Evolutionary conservation across 2,888 invertebrate genomes (phyloP), one percentile per base, ranked within the genome.

Genomic region (Tenthredo mesomela): DNA sequence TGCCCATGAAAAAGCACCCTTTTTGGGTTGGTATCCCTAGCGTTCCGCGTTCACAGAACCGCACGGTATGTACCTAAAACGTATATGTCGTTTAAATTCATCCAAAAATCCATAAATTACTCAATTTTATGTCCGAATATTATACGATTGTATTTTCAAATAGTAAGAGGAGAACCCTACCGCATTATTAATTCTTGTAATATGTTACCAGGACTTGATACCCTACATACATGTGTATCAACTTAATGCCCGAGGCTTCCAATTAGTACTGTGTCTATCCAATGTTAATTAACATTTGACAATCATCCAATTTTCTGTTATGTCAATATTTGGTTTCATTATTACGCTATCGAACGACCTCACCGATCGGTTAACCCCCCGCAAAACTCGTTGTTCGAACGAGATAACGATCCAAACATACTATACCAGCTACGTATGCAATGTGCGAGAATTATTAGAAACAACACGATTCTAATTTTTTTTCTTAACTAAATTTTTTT

Each of bases 321-420:
- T 37, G 40, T 71, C 71, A 71, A 71, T 71, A 40, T 71, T 71
- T 71, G 71, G 21, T 43, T 71, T 71, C 71, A 37, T 71, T 71
- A 37, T 21, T 43, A 29, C 21, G 40, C 43, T 40, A 71, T 71
- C 71, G 40, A 71, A 43, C 18, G n/a, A 21, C 15, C 15, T 6
- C 67, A 1, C 29, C 67, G 67, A 67, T 33, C n/a, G n/a, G n/a
- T n/a, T n/a, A 33, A 6, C 67, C 67, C 67, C 25, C 25, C 43
- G 12, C 43, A 18, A 12, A 67, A 33, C 33, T 61, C 25, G 67
- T 67, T 67, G 29, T 33, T 33, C 29, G 18, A 67, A 67, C 33
- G 67, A 43, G 71, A 71, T 71, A 71, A 71, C 40, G 71, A 71
- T 21, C n/a, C 71, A n/a, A n/a, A n/a, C n/a, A n/a, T n/a, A n/a